Base-by-base conservation (phyloP, 92 coral and sea anemone genomes). In the Umimayanthus kanabou region DNA sequence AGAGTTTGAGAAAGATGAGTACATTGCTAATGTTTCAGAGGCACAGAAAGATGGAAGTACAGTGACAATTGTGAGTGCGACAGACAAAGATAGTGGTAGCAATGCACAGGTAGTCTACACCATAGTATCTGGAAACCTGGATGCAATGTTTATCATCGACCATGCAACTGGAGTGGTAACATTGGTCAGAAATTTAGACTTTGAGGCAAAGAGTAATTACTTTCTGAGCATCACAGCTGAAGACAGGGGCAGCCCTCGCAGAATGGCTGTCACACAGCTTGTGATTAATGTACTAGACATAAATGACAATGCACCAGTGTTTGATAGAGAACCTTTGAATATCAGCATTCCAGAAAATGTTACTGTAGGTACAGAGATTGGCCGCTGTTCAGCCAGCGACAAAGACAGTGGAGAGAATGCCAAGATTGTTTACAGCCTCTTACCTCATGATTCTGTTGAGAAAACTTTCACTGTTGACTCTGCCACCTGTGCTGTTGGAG, bases 291-390 rank as follows among this genome's bases (percentile, higher is more conserved):
- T 97, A 3, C 33, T 92, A 15, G 98, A 97, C 79, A 93, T 85
- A 15, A 97, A 97, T 82, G 99, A 97, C 80, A 93, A 91, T 80
- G 76, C 92, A 58, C 99, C 99, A 11, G 80, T 87, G 50, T 97
- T 97, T 84, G 50, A 77, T n/a, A 70, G 85, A 22, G 71, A 89
- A 37, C 90, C 91, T 23, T 50, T 61, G 77, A 73, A 83, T 16
- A 57, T 97, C 33, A 80, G 81, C 49, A 85, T 97, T 74, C 82
- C 57, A 29, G 99, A 97, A 77, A 92, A 95, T 88, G 84, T 89
- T 29, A 91, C 92, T 2, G 30, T 47, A 39, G 96, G 95, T 14
- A 71, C 94, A 72, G 80, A 49, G 67, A 80, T 97, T 81, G 98
- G 96, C 3, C 91, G 69, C 69, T 97, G 99, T 76, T 50, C 89